Conservation (phyloP, 2,888 invertebrate species). For the Agrochola lota region DNA sequence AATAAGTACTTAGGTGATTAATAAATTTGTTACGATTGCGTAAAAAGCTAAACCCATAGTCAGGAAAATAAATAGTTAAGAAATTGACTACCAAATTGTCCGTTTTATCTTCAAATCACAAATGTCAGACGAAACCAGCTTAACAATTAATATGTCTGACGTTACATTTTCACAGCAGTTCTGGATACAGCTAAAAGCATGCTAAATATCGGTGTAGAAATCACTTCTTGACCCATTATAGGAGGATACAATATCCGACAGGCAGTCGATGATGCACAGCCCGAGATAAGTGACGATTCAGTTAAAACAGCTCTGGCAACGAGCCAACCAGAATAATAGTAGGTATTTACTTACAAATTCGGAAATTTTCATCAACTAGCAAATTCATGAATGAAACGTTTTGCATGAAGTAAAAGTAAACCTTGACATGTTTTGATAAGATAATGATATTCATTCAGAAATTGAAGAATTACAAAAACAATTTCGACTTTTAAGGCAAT, state of each 20-base stretch:
- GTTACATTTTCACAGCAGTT: background rate
- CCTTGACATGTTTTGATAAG: conserved; percentile 56
- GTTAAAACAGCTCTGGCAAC: conserved; percentile 21
- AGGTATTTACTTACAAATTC: conserved; percentile 14
- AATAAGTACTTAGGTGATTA: background rate
- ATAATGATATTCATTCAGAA: conserved; percentile 33
- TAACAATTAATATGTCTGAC: background rate
- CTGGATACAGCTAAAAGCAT: background rate
- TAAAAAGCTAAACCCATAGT: background rate
- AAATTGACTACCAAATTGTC: background rate
- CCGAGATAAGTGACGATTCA: conserved; percentile 26
- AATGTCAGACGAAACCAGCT: no score
- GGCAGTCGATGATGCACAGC: conserved; percentile 31
- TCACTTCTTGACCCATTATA: conserved; percentile 4
- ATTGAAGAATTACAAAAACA: conserved; percentile 5
- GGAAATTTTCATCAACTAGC: background rate
- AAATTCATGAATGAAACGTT: conserved; percentile 50
- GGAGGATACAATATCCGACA: conserved; percentile 15
- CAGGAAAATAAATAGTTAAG: background rate
- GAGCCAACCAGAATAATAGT: conserved; percentile 17
- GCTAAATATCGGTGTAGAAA: background rate
- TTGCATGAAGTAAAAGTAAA: conserved; percentile 20
- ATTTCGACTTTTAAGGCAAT: background rate
- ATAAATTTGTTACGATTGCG: background rate
- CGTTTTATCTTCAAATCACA: background rate